A percentile compares a stretch with the other conserved stretches of the same genome.
phyloP scores from a whole-genome alignment of 2,797 vertebrate genomes.

The Brotula barbata region DNA sequence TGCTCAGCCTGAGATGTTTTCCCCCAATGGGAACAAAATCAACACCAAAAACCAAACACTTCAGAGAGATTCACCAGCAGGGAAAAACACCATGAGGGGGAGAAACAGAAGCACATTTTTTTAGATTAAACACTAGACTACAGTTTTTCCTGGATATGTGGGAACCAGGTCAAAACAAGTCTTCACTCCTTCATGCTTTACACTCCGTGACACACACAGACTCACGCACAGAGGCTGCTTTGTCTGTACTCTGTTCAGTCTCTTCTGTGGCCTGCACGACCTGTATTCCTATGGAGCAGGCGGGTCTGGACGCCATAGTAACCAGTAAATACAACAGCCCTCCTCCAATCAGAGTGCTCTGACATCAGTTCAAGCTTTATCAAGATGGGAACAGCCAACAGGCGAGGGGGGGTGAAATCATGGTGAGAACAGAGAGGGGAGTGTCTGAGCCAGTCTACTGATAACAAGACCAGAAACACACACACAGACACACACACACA shows the following conservation, averaged over 20 bases:
- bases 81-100: too few relatives aligned
- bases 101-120: too few relatives aligned
- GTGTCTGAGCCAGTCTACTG: slow-evolving; percentile 25
- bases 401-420: slow-evolving; percentile 13
- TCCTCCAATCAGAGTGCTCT: slow-evolving; percentile 40
- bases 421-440: slow-evolving; percentile 41
- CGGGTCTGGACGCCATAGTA: slow-evolving; percentile 30
- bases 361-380: slow-evolving; percentile 44
- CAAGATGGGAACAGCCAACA: slow-evolving; percentile 45
- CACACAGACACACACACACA: slow-evolving; percentile 13
- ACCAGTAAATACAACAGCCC: slow-evolving; percentile 52
- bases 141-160: too few relatives aligned
- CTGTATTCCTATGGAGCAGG: slow-evolving; percentile 32
- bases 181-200: neutral
- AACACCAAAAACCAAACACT: too few relatives aligned
- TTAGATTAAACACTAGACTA: too few relatives aligned
- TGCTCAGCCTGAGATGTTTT: too few relatives aligned
- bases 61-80: too few relatives aligned
- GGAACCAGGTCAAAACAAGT: neutral
- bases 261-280: neutral
- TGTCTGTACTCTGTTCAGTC: slow-evolving; percentile 31
- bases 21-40: too few relatives aligned
- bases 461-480: neutral
- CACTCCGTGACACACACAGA: slow-evolving; percentile 5
- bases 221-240: slow-evolving; percentile 35